These are phyloP conservation scores for Octomys mimax DNA, from an alignment of 2,797 vertebrate species.

Conservation along the genomic window DNA sequence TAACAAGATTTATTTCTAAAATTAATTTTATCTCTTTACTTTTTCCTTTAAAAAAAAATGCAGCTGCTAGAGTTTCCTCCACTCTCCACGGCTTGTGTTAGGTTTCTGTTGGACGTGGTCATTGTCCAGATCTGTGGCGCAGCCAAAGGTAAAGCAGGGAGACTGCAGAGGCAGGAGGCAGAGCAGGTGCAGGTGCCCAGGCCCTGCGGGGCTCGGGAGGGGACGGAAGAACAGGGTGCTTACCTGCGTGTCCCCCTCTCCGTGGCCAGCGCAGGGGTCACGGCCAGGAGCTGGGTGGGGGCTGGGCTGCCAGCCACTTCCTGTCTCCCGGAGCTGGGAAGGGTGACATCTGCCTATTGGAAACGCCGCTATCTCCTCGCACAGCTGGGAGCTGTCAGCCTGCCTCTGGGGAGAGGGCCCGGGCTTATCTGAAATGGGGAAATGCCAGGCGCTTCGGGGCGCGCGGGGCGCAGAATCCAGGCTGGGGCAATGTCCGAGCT, in stretches of 20 bases:
- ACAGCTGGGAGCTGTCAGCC: slow-evolving; percentile 75
- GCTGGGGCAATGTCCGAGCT: slow-evolving; percentile 72
- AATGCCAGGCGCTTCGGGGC: slow-evolving; percentile 71
- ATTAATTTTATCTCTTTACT: no score
- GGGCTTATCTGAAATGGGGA: slow-evolving; percentile 82
- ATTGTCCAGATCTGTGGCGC: background rate
- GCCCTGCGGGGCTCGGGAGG: background rate
- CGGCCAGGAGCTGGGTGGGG: background rate
- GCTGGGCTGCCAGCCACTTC: background rate
- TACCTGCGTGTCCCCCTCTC: background rate
- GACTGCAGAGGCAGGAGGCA: background rate
- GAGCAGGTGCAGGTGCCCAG: background rate
- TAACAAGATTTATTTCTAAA: no score
- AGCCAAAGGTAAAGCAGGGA: background rate
- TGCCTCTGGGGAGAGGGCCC: slow-evolving; percentile 3
- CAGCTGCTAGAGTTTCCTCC: background rate
- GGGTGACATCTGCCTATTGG: slow-evolving; percentile 69
- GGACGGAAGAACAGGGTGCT: background rate
- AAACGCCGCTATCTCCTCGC: slow-evolving; percentile 74
- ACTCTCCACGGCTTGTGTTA: background rate
- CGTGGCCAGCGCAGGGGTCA: no score
- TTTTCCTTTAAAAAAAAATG: background rate
- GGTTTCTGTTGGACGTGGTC: background rate
- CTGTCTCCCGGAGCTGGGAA: slow-evolving; percentile 12
- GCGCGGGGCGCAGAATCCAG: slow-evolving; percentile 56